These are phyloP conservation scores for Prionace glauca DNA, from an alignment of 2,797 vertebrate genomes.

Conservation along the genomic window DNA sequence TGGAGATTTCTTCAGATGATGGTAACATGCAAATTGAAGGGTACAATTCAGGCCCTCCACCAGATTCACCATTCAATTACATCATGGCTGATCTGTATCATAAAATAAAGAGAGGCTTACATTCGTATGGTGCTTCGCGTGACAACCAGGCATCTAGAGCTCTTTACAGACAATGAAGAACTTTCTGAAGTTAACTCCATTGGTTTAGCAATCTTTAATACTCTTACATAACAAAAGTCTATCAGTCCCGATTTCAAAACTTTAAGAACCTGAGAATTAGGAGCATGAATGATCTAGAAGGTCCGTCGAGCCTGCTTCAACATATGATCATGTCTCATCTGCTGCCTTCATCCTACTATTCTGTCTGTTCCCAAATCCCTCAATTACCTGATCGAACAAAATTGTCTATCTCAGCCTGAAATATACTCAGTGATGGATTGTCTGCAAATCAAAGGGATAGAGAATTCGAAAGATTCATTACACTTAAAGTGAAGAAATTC, in stretches of 20 bases:
- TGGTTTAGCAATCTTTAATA: not conserved
- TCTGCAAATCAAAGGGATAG: not conserved
- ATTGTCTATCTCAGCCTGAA: not conserved
- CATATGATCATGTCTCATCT: not conserved
- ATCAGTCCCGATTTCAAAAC: not conserved
- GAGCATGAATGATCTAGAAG: not conserved
- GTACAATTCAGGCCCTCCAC: not conserved
- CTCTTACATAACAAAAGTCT: not conserved
- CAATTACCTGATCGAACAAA: not conserved
- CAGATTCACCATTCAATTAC: not conserved
- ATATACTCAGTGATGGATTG: not conserved
- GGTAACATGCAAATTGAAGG: not conserved
- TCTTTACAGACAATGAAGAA: not conserved
- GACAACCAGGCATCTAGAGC: not conserved
- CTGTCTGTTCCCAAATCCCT: not conserved
- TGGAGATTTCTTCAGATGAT: not conserved
- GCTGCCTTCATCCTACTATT: not conserved
- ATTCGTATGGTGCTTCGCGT: not conserved
- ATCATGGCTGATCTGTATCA: not conserved
- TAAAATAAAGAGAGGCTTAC: not conserved
- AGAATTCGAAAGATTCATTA: not conserved
- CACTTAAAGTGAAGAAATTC: not conserved
- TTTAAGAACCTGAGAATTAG: not conserved
- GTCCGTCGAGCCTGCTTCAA: not conserved
- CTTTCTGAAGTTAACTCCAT: not conserved